Evolutionary conservation across 2,797 vertebrate genomes (phyloP).

Genomic region (Chaetophractus vellerosus): DNA sequence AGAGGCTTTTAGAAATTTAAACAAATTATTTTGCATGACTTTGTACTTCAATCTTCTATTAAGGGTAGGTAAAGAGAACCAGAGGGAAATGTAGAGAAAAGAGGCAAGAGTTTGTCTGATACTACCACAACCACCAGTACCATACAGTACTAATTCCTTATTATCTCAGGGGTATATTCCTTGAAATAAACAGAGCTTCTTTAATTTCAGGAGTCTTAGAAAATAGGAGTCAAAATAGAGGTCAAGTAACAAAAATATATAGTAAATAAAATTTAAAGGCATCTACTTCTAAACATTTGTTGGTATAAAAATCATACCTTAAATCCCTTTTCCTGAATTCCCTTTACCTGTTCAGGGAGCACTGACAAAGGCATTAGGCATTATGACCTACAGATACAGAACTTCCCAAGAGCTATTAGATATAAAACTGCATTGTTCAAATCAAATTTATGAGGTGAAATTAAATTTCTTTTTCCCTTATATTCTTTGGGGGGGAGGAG

Average conservation of each 20-base stretch:
- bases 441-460: slow-evolving; percentile 52
- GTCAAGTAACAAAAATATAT: background rate
- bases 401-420: background rate
- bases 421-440: slow-evolving; percentile 25
- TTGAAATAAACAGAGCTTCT: background rate
- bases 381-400: background rate
- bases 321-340: slow-evolving; percentile 36
- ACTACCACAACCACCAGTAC: background rate
- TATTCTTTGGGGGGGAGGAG: background rate
- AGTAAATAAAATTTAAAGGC: slow-evolving; percentile 36
- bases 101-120: background rate
- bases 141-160: background rate
- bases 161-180: background rate
- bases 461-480: slow-evolving; percentile 58
- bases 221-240: slow-evolving; percentile 13
- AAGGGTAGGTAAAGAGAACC: background rate
- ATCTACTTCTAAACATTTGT: slow-evolving; percentile 21
- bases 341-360: slow-evolving; percentile 2
- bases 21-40: background rate
- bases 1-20: background rate
- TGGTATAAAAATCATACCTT: slow-evolving; percentile 5
- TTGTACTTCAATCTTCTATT: background rate
- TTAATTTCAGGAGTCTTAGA: background rate
- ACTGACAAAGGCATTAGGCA: background rate
- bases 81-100: background rate